A percentile compares a stretch with the other conserved stretches of the same genome.
Evolutionary conservation across 1,140 invertebrate species (phyloP).

Genomic region (Drosophila tani): DNA sequence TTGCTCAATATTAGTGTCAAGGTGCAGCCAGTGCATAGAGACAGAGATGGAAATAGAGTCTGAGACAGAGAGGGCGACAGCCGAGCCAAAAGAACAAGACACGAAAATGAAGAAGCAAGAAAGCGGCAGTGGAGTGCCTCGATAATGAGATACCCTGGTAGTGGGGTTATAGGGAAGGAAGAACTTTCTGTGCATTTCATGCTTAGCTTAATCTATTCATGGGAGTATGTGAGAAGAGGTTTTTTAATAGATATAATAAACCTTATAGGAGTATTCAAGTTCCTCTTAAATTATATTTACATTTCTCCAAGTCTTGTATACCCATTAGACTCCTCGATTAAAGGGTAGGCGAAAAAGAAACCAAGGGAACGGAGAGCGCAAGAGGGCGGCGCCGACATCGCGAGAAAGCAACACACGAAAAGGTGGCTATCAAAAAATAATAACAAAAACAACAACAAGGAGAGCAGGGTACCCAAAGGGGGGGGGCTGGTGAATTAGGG

Average conservation of each 20-base stretch:
- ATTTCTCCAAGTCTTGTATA: too few species aligned
- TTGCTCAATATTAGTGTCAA: conserved; percentile 80
- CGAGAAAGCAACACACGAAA: conserved; percentile 56
- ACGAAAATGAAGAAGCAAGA: conserved; percentile 39
- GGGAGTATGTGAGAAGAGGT: too few species aligned
- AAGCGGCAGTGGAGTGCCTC: neutral
- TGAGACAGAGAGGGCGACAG: conserved; percentile 23
- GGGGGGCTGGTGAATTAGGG: neutral
- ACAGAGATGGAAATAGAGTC: conserved; percentile 28
- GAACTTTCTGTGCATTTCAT: too few species aligned
- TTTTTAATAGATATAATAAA: neutral
- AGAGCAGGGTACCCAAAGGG: neutral
- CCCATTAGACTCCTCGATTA: neutral
- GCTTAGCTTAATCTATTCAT: too few species aligned
- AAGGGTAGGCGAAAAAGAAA: conserved; percentile 1
- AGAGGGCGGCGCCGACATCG: conserved; percentile 40
- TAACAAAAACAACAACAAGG: conserved; percentile 46
- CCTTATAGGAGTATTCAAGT: too few species aligned
- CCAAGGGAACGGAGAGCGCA: conserved; percentile 5
- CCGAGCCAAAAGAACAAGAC: conserved; percentile 49
- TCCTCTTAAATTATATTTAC: neutral
- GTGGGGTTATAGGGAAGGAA: too few species aligned
- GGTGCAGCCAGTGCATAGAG: conserved; percentile 67
- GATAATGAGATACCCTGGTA: neutral
- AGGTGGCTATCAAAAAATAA: conserved; percentile 69